These are phyloP conservation scores for Penaeus japonicus DNA, from an alignment of 1,140 invertebrate genomes.

Conservation along the genomic window DNA sequence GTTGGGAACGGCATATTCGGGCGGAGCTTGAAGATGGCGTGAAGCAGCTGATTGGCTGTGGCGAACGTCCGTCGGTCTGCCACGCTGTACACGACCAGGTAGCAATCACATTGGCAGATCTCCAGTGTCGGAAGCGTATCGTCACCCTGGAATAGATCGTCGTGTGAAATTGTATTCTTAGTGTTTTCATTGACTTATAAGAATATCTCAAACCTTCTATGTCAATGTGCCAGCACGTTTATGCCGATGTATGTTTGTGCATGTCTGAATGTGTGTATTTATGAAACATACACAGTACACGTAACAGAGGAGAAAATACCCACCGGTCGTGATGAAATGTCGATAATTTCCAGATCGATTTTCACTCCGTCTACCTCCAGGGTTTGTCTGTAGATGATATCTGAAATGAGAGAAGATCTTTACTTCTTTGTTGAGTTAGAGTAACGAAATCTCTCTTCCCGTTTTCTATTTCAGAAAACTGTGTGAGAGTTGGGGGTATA, in stretches of 20 bases:
- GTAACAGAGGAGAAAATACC: not conserved
- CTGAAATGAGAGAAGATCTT: not conserved
- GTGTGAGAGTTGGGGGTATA: no score
- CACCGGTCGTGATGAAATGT: constrained; percentile 39
- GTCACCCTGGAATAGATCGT: not conserved
- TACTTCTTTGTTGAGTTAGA: not conserved
- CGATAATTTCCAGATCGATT: constrained; percentile 31
- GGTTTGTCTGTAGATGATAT: constrained; percentile 30
- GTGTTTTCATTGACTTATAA: no score
- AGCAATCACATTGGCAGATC: constrained; percentile 47
- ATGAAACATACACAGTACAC: not conserved
- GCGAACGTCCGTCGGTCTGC: constrained; percentile 32
- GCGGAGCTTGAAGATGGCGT: constrained; percentile 40
- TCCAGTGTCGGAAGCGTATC: constrained; percentile 14
- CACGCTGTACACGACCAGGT: constrained; percentile 50
- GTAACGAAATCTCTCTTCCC: not conserved
- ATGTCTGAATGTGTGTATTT: not conserved
- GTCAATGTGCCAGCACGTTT: no score
- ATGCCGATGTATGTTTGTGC: no score
- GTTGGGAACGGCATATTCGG: constrained; percentile 24
- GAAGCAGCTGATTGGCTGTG: constrained; percentile 39
- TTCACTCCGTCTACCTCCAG: constrained; percentile 11
- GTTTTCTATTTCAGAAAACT: no score
- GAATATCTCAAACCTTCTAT: no score
- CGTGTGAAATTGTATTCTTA: no score